These are phyloP conservation scores for Circaetus gallicus DNA, from an alignment of 2,113 vertebrate species.

Conservation along the genomic window DNA sequence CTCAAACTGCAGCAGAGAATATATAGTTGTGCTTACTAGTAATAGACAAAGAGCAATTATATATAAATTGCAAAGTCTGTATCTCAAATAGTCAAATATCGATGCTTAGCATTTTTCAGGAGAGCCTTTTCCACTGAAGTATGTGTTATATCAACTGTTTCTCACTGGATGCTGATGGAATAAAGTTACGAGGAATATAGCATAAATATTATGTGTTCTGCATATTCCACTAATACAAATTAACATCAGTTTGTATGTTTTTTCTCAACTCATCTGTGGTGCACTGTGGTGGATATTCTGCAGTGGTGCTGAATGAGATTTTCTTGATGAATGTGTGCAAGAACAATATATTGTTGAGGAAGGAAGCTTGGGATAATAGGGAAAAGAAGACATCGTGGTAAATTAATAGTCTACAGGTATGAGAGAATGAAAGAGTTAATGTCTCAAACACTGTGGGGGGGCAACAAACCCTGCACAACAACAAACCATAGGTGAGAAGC, in stretches of 20 bases:
- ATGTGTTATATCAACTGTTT: background rate
- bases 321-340: background rate
- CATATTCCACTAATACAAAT: background rate
- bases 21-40: background rate
- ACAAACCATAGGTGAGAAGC: no score
- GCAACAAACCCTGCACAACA: no score
- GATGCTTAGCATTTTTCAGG: background rate
- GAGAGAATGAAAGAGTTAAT: no score
- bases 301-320: background rate
- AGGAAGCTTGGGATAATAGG: background rate
- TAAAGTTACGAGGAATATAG: background rate
- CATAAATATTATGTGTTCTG: background rate
- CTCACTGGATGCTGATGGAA: background rate
- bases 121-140: background rate
- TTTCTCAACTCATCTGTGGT: background rate
- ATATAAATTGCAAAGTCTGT: background rate
- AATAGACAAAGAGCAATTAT: background rate
- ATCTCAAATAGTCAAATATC: background rate
- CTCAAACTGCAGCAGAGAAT: background rate
- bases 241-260: background rate
- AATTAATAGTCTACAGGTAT: background rate
- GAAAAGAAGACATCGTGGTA: background rate
- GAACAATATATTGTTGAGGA: background rate
- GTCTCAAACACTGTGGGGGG: no score
- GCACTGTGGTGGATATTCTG: background rate